phyloP scores from a whole-genome alignment of 2,797 vertebrate species.

The Phylloscopus collybita region DNA sequence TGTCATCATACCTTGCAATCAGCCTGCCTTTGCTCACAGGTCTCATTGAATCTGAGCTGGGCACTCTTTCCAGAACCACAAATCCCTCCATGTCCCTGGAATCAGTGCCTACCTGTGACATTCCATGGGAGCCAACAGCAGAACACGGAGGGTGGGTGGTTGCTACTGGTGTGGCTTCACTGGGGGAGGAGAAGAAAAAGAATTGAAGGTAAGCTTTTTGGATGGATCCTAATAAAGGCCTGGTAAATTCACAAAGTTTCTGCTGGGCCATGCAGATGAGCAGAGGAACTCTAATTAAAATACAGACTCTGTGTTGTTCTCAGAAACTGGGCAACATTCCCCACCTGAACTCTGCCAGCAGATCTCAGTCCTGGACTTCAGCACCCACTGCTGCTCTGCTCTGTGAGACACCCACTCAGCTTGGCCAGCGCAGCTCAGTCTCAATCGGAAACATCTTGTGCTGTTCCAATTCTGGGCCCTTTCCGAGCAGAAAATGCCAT shows the following conservation, averaged over 20 bases:
- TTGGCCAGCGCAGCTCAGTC: neutral
- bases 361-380: neutral
- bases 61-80: neutral
- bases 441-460: neutral
- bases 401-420: neutral
- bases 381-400: constrained; percentile 33
- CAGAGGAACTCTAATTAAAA: constrained; percentile 45
- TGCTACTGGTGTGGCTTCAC: neutral
- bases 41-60: neutral
- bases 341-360: constrained; percentile 23
- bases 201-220: neutral
- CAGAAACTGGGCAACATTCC: constrained; percentile 34
- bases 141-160: fast-evolving
- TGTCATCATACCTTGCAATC: neutral
- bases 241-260: neutral
- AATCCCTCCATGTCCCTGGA: neutral
- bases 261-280: constrained; percentile 36
- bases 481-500: constrained; percentile 17
- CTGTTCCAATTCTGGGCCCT: constrained; percentile 20
- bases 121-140: neutral
- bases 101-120: fast-evolving
- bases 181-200: neutral
- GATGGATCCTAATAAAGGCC: neutral
- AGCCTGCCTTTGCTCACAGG: neutral
- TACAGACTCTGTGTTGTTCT: neutral